phyloP scores from a whole-genome alignment of 2,113 vertebrate species.

The Notothenia coriiceps region DNA sequence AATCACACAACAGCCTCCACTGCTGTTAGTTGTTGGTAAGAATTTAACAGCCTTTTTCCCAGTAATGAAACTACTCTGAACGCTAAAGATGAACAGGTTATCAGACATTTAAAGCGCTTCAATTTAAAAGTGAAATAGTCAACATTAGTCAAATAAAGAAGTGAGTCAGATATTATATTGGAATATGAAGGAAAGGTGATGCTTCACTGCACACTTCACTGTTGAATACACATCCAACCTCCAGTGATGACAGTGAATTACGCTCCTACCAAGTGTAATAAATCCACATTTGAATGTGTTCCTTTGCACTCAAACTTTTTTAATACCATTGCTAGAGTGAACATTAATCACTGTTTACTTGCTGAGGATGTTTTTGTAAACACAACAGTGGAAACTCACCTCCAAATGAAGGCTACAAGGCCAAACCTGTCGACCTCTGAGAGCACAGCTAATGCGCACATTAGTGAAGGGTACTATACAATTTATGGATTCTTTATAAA shows the following conservation, averaged over 20 bases:
- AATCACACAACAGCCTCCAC: background rate
- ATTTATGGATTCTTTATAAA: background rate
- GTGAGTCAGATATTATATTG: background rate
- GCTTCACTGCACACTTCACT: background rate
- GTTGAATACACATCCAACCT: background rate
- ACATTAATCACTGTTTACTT: background rate
- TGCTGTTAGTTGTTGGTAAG: background rate
- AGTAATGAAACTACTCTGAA: background rate
- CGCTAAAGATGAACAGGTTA: background rate
- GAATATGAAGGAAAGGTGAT: background rate
- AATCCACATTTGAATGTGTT: conserved; percentile 6
- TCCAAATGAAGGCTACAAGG: background rate
- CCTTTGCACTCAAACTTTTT: conserved; percentile 7
- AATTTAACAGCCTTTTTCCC: background rate
- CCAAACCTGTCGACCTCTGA: background rate
- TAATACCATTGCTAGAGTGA: background rate
- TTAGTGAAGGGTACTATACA: background rate
- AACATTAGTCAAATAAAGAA: background rate
- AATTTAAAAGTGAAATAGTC: background rate
- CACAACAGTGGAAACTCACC: background rate
- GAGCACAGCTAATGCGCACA: background rate
- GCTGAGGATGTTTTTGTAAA: background rate
- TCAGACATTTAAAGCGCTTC: background rate
- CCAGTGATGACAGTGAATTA: background rate
- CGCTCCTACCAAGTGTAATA: background rate